Evolutionary conservation across 2,113 vertebrate genomes (phyloP).

Genomic region (Myodes glareolus): DNA sequence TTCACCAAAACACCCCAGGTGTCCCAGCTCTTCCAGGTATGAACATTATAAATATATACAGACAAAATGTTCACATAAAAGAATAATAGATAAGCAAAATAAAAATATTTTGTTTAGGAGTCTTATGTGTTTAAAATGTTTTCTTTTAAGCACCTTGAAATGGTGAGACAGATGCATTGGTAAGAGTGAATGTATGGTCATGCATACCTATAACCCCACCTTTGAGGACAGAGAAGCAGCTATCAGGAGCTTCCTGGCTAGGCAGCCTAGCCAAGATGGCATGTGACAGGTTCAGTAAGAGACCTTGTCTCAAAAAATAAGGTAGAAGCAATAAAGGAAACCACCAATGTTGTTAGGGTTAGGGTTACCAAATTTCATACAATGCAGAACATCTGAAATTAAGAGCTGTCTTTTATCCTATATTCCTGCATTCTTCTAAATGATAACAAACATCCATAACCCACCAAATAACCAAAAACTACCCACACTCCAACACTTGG

Average conservation of each 20-base stretch:
- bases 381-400: too few species aligned
- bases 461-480: too few species aligned
- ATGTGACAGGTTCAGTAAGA: neutral
- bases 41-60: neutral
- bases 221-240: neutral
- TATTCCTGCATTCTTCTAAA: too few species aligned
- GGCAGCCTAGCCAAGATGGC: neutral
- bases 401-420: too few species aligned
- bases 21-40: constrained; percentile 2
- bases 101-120: neutral
- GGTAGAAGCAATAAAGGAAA: neutral
- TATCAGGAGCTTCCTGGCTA: neutral
- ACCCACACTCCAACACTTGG: too few species aligned
- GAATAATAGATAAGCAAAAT: neutral
- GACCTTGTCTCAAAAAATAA: neutral
- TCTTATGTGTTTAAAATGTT: neutral
- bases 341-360: too few species aligned
- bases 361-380: too few species aligned
- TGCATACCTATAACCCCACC: neutral
- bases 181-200: neutral
- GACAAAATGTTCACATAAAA: neutral
- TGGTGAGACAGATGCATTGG: neutral
- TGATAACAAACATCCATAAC: too few species aligned
- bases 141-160: neutral
- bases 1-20: neutral